These are phyloP conservation scores for Zapus hudsonius DNA, from an alignment of 2,113 vertebrate genomes.

Conservation along the genomic window DNA sequence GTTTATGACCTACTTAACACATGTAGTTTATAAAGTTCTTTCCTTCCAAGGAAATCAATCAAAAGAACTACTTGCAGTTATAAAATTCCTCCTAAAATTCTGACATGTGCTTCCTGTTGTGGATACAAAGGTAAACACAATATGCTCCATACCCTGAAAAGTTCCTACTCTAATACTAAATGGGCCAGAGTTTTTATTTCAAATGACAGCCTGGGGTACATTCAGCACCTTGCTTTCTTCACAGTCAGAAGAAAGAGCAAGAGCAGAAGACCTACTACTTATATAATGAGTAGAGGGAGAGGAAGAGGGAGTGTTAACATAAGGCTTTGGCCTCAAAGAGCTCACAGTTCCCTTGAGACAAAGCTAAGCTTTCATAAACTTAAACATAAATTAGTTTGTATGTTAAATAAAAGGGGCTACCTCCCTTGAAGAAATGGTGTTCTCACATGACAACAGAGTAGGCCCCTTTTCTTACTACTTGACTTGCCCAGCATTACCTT, in stretches of 20 bases:
- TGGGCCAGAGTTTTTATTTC: not conserved
- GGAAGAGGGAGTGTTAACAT: not conserved
- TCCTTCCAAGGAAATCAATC: constrained; percentile 5
- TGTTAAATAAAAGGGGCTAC: not conserved
- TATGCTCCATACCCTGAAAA: not conserved
- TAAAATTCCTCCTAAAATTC: constrained; percentile 6
- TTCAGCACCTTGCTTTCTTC: not conserved
- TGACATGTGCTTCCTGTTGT: not conserved
- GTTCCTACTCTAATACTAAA: not conserved
- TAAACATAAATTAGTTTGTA: not conserved
- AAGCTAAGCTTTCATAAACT: not conserved
- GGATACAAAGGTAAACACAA: not conserved
- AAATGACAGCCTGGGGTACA: not conserved
- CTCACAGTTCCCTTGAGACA: not conserved
- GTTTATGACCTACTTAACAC: not conserved
- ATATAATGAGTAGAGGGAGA: not conserved
- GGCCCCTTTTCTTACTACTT: not conserved
- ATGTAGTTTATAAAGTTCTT: not conserved
- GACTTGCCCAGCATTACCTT: not conserved
- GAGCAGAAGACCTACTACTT: not conserved
- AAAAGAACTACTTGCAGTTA: not conserved
- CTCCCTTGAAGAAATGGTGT: not conserved
- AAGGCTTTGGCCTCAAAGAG: not conserved
- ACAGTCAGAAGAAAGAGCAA: not conserved
- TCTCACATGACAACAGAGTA: not conserved